Evolutionary conservation across 2,113 vertebrate species (phyloP), one percentile per base, ranked within the genome.

Genomic region (Excalfactoria chinensis): DNA sequence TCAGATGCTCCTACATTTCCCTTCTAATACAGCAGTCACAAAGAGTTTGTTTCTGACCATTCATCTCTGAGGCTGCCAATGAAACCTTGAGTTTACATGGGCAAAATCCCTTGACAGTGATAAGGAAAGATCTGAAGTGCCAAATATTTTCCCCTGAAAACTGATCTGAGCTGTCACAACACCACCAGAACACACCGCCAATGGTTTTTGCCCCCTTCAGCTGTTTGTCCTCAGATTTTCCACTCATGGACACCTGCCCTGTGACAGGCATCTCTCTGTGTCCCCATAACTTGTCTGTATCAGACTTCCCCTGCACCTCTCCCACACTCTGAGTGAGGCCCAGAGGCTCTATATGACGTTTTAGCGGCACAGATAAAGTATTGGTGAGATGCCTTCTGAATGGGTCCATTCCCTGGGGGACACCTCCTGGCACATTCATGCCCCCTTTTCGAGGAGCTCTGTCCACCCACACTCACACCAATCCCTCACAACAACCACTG

Each of bases 321-420:
- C 37, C 60, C 68, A 46, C 2, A 0, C 5, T 14, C 35, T 19
- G 64, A 32, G 10, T 35, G 25, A 43, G 0, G 0, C 35, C 53
- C 40, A n/a, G 41, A 46, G 13, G 9, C 59, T 75, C 53, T 0
- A 0, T 28, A 35, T 2, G 20, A 21, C 23, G 23, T 69, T 69
- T 58, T 69, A 84, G 25, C 62, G 77, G 60, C 22, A 26, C 26
- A 66, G 71, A 28, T 13, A 62, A 41, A 0, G 0, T 44, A n/a
- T 6, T 13, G 66, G 26, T 20, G 53, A 69, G 74, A 79, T 5
- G 8, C 64, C 22, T 51, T n/a, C 51, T 30, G 21, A 77, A 10
- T 59, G 16, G 69, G 32, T 64, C 37, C 64, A 44, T 72, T 90
- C 40, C n/a, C 86, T 12, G 63, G 60, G 5, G 30, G 26, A 60